A percentile compares a stretch with the other conserved stretches of the same genome.
Evolutionary conservation across 2,113 vertebrate species (phyloP).

Genomic region (Vombatus ursinus): DNA sequence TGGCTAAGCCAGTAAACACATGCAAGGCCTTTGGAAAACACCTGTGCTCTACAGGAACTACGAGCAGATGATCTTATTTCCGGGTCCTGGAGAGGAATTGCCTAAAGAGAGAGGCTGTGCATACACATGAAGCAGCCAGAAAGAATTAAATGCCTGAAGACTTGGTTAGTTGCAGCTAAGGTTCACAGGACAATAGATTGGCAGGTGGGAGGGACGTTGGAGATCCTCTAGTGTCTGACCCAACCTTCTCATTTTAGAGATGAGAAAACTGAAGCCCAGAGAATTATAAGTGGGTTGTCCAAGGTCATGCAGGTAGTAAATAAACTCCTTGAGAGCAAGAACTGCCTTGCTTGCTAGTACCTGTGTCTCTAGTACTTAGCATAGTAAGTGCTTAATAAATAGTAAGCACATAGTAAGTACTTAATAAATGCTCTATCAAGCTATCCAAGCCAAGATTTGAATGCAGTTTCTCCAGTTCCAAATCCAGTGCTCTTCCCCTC

Average conservation of each 20-base stretch:
- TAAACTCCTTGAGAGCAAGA: background rate
- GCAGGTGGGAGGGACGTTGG: background rate
- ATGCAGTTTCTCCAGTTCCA: background rate
- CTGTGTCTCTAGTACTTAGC: background rate
- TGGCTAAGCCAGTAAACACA: background rate
- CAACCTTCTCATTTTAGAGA: background rate
- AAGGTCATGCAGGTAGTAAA: background rate
- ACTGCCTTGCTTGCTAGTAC: background rate
- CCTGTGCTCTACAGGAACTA: background rate
- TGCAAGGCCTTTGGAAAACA: background rate
- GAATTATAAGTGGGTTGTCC: background rate
- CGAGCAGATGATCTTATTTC: background rate
- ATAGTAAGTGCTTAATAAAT: background rate
- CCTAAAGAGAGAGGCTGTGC: background rate
- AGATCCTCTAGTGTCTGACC: background rate
- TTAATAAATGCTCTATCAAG: background rate
- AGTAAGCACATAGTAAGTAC: background rate
- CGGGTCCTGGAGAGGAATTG: background rate
- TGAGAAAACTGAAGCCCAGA: background rate
- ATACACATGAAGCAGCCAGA: background rate
- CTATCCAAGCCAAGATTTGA: background rate
- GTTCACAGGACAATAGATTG: background rate
- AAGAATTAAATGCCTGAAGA: background rate
- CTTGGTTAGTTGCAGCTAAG: background rate
- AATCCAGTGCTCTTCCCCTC: background rate